A percentile compares a stretch with the other conserved stretches of the same genome.
These are phyloP conservation scores for Drosophila aff. DNA, from an alignment of 1,140 invertebrate species.

Conservation along the genomic window DNA sequence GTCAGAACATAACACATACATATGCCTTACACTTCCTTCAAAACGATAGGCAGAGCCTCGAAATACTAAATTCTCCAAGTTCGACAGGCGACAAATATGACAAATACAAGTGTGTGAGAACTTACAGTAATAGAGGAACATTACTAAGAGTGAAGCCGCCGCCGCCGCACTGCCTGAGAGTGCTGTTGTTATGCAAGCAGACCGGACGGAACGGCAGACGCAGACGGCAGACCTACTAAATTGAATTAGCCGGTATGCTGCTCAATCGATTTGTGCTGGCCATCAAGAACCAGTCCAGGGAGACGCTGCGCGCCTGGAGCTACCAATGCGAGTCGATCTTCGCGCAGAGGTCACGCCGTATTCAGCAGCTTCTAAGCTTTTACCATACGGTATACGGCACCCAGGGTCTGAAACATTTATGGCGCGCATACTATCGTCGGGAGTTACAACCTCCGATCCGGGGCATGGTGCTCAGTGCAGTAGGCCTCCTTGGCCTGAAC, in stretches of 20 bases:
- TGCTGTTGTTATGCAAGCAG: slow-evolving; percentile 63
- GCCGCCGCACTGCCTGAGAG: slow-evolving; percentile 24
- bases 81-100: slow-evolving; percentile 60
- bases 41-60: slow-evolving; percentile 13
- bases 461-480: slow-evolving; percentile 72
- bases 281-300: slow-evolving; percentile 85
- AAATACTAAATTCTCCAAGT: slow-evolving; percentile 62
- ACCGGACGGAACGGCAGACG: slow-evolving; percentile 28
- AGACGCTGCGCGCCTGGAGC: slow-evolving; percentile 86
- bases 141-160: slow-evolving; percentile 34
- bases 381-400: slow-evolving; percentile 89
- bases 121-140: slow-evolving; percentile 59
- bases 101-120: slow-evolving; percentile 26
- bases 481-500: slow-evolving; percentile 72
- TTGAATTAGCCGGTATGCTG: slow-evolving; percentile 73
- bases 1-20: slow-evolving; percentile 40
- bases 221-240: slow-evolving; percentile 34
- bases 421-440: slow-evolving; percentile 86
- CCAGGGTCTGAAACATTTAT: slow-evolving; percentile 86
- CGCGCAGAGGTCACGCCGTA: slow-evolving; percentile 87
- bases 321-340: slow-evolving; percentile 88
- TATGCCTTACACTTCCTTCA: slow-evolving; percentile 19
- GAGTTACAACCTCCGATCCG: slow-evolving; percentile 69
- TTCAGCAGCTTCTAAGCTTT: slow-evolving; percentile 88
- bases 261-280: slow-evolving; percentile 75